These are phyloP conservation scores for Orthonevra nobilis DNA, from an alignment of 2,888 invertebrate genomes.

Conservation along the genomic window DNA sequence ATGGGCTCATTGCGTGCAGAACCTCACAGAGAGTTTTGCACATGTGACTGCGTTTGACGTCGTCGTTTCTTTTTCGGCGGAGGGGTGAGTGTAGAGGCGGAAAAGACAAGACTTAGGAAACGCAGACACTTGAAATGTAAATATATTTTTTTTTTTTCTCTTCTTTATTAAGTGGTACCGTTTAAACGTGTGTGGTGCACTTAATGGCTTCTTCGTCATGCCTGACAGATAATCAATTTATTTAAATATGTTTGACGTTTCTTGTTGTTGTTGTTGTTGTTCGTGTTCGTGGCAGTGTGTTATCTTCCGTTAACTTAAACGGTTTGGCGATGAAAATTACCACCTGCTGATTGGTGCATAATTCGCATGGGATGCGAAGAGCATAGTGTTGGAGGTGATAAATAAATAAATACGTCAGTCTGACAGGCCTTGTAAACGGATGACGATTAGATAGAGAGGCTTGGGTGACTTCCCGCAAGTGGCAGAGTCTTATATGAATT, in stretches of 20 bases:
- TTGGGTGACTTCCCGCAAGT: too few relatives aligned
- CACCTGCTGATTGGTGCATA: constrained; percentile 45
- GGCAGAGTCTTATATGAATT: too few relatives aligned
- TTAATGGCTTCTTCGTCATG: constrained; percentile 66
- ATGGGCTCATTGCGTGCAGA: constrained; percentile 58
- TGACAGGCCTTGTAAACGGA: neutral
- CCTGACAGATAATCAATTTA: constrained; percentile 68
- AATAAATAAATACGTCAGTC: constrained; percentile 4
- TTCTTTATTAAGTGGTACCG: constrained; percentile 41
- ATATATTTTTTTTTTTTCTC: too few relatives aligned
- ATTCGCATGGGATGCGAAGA: neutral
- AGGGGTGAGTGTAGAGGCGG: constrained; percentile 1
- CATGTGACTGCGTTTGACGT: constrained; percentile 36
- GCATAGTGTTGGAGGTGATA: neutral
- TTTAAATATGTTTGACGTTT: constrained; percentile 65
- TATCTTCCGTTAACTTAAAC: constrained; percentile 50
- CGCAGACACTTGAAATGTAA: constrained; percentile 6
- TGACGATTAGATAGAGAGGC: too few relatives aligned
- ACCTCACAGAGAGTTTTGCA: too few relatives aligned
- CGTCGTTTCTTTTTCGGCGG: neutral
- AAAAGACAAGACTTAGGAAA: constrained; percentile 25
- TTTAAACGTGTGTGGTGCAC: constrained; percentile 36
- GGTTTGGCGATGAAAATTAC: constrained; percentile 45
- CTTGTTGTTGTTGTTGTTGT: constrained; percentile 39
- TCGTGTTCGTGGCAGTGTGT: constrained; percentile 31